Conservation (phyloP, 2,113 vertebrate species). For the Halcyon senegalensis region DNA sequence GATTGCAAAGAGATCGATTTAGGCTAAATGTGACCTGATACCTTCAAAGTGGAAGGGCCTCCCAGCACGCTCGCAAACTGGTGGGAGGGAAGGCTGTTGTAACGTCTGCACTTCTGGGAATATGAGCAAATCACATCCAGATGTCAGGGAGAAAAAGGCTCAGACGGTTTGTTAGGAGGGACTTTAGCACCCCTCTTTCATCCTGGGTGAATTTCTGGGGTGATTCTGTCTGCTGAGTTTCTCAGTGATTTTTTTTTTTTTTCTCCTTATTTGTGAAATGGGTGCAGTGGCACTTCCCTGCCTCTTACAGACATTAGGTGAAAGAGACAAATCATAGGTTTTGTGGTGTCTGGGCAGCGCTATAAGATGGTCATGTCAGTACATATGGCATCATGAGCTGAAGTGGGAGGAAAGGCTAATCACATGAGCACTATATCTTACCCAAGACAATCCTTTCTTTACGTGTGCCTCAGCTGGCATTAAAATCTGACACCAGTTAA, state of each 20-base stretch:
- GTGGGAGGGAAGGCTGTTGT: conserved; percentile 4
- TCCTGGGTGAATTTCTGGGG: background rate
- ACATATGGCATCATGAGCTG: background rate
- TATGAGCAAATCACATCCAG: conserved; percentile 22
- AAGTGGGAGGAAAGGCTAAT: conserved; percentile 40
- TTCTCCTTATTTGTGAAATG: background rate
- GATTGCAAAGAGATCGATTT: conserved; percentile 39
- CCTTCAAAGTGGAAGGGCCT: conserved; percentile 33
- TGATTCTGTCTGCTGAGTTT: background rate
- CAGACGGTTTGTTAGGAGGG: background rate
- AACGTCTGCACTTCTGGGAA: conserved; percentile 28
- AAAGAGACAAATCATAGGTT: conserved; percentile 11
- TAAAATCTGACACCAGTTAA: conserved; percentile 47
- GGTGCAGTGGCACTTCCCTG: background rate
- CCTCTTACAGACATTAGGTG: background rate
- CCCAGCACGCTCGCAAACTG: background rate
- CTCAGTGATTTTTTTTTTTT: background rate
- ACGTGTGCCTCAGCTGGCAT: conserved; percentile 1
- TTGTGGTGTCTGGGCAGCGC: background rate
- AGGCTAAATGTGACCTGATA: conserved; percentile 52
- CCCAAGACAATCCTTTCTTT: background rate
- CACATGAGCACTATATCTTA: conserved; percentile 18
- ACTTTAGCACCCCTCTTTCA: background rate
- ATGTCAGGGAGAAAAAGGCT: background rate
- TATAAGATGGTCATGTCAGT: background rate